Evolutionary conservation across 2,797 vertebrate species (phyloP).

Genomic region (Ara ararauna): DNA sequence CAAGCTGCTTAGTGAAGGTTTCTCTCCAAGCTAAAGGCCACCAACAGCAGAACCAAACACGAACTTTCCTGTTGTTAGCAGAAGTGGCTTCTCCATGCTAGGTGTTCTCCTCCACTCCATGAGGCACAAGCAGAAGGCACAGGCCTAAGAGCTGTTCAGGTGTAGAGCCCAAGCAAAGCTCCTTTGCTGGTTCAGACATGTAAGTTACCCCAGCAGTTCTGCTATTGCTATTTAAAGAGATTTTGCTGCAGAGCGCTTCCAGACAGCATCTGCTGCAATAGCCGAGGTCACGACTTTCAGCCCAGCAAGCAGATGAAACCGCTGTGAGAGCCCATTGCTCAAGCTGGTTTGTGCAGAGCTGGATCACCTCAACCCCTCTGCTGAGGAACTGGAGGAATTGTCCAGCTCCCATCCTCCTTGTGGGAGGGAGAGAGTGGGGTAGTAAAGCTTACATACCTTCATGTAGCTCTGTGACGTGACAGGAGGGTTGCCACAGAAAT

Average conservation of each 20-base stretch:
- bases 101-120: not conserved
- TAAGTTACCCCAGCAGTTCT: not conserved
- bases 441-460: not conserved
- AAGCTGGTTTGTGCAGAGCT: not conserved
- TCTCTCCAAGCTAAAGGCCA: not conserved
- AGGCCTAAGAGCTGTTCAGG: not conserved
- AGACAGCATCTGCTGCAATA: not conserved
- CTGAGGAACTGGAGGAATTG: not conserved
- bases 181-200: not conserved
- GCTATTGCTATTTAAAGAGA: not conserved
- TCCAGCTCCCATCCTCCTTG: not conserved
- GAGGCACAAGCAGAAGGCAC: not conserved
- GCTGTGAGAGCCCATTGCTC: not conserved
- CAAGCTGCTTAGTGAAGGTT: not conserved
- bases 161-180: not conserved
- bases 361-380: not conserved
- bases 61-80: not conserved
- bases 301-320: not conserved
- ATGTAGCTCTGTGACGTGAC: not conserved
- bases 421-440: not conserved
- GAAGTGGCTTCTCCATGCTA: not conserved
- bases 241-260: not conserved
- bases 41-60: not conserved
- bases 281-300: not conserved
- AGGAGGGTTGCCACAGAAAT: not conserved